These are phyloP conservation scores for Nycticebus coucang DNA, from an alignment of 2,113 vertebrate species.

Conservation along the genomic window DNA sequence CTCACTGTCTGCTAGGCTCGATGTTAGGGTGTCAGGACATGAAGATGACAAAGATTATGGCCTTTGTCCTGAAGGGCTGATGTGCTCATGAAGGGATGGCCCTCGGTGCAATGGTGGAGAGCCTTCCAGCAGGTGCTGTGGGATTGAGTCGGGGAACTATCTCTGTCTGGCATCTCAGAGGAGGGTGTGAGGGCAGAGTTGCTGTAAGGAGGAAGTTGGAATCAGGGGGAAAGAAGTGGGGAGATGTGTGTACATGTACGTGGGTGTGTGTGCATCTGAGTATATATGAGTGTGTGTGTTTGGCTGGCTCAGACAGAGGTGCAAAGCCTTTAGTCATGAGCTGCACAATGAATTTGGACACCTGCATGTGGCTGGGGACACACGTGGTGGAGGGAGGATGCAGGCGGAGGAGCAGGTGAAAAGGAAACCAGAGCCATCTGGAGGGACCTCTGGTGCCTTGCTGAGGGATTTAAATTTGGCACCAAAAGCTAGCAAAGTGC, in stretches of 20 bases:
- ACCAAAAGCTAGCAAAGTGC: background rate
- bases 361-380: fast-evolving
- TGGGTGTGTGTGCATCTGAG: background rate
- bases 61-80: background rate
- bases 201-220: background rate
- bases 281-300: background rate
- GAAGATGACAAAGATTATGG: background rate
- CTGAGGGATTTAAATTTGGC: background rate
- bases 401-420: background rate
- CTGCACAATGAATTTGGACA: background rate
- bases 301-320: background rate
- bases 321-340: background rate
- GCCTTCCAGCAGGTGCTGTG: background rate
- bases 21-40: background rate
- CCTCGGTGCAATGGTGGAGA: fast-evolving
- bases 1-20: background rate
- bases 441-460: background rate
- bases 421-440: background rate
- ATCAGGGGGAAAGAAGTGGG: background rate
- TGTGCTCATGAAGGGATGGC: background rate
- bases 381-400: background rate
- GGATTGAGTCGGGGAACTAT: background rate
- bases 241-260: background rate
- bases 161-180: background rate
- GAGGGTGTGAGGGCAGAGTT: too few species aligned